Evolutionary conservation across 2,113 vertebrate genomes (phyloP).

Genomic region (Pachyramphus minor): DNA sequence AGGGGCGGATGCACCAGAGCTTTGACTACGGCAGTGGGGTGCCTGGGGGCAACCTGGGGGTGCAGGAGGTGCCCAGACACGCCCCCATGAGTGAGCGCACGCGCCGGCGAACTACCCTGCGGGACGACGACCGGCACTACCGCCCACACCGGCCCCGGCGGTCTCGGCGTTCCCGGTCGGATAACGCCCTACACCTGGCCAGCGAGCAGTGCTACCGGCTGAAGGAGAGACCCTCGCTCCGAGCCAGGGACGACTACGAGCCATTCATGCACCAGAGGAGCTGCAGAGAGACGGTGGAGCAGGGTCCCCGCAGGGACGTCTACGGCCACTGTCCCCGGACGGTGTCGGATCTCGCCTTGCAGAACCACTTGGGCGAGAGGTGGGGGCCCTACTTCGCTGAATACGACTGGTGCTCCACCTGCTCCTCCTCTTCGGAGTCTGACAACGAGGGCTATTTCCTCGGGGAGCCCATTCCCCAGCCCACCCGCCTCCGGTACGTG

Average conservation of each 20-base stretch:
- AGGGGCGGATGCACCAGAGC: conserved; percentile 82
- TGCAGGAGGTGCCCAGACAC: conserved; percentile 75
- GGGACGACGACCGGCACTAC: conserved; percentile 78
- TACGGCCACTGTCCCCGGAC: conserved; percentile 92
- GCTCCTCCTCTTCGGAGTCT: conserved; percentile 96
- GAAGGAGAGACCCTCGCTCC: conserved; percentile 81
- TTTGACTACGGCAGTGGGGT: conserved; percentile 89
- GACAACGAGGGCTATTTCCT: conserved; percentile 98
- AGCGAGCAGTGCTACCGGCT: conserved; percentile 80
- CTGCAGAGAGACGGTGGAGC: conserved; percentile 79
- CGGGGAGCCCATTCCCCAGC: conserved; percentile 93
- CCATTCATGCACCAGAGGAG: conserved; percentile 84
- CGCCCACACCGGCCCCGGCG: conserved; percentile 84
- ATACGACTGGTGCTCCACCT: conserved; percentile 97
- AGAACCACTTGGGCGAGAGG: conserved; percentile 86
- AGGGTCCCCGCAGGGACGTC: conserved; percentile 78
- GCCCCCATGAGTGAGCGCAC: conserved; percentile 88
- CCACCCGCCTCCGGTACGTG: conserved; percentile 89
- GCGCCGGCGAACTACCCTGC: conserved; percentile 73
- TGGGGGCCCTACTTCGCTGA: conserved; percentile 87
- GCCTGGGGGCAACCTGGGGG: conserved; percentile 76
- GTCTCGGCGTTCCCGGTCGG: conserved; percentile 90
- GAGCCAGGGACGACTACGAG: conserved; percentile 89
- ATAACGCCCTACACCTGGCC: conserved; percentile 93
- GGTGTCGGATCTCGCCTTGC: conserved; percentile 92